Evolutionary conservation across 2,888 invertebrate species (phyloP), one percentile per base, ranked within the genome.

Genomic region (Trachelus tabidus): DNA sequence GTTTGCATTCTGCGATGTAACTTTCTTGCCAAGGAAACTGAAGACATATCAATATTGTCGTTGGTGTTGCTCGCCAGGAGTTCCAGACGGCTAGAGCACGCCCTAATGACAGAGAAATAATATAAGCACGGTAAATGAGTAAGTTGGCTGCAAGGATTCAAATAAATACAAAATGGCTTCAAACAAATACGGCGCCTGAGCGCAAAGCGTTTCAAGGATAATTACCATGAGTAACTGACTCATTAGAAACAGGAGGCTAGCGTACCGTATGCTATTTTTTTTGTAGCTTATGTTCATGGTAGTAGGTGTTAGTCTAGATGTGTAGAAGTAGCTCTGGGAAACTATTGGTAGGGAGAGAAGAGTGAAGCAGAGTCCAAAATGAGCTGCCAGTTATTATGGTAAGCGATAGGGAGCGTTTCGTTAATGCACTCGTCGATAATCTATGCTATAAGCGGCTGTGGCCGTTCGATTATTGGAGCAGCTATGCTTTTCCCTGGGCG

Each of bases 401-500:
- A 56, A 56, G 56, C 56, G 56, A 56, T 23, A 56, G 56, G 56
- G 56, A 56, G 56, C 56, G 23, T 71, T 71, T 71, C 31, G 71
- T 71, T 71, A 71, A 33, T 34, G 71, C 71, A 71, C 71, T 71
- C 79, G 76, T 78, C 77, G 77, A 80, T 83, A 84, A 84, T 82
- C 78, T 82, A 83, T 84, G 84, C 83, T 82, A 81, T 6, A 56
- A 23, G 56, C 56, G 23, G 23, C 56, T 56, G 23, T 23, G 9
- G 23, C 56, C 56, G 81, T 78, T 82, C 82, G 83, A 85, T 83
- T 85, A 85, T 83, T 81, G 81, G 23, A 9, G 23, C 23, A 23
- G 56, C 56, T 23, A 56, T 23, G 56, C 9, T 56, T 56, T 56
- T 56, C 23, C 56, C 56, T 56, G 56, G 40, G 40, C 4, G 1